A percentile compares a stretch with the other conserved stretches of the same genome.
phyloP scores from a whole-genome alignment of 2,113 vertebrate species.

The Eclectus roratus region DNA sequence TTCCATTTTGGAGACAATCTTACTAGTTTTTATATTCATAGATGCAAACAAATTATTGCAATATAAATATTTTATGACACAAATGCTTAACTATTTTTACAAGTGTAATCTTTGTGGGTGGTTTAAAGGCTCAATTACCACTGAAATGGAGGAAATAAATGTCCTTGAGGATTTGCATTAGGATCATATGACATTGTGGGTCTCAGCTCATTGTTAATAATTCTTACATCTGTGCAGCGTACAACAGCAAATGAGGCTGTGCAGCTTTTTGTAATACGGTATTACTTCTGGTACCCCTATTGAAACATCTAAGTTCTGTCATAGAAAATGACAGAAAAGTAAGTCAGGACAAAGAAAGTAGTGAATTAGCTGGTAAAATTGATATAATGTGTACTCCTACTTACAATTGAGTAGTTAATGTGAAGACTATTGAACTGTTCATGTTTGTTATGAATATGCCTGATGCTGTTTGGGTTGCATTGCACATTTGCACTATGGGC shows the following conservation, averaged over 20 bases:
- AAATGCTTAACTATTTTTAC: conserved; percentile 26
- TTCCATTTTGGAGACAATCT: not conserved
- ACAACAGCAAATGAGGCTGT: not conserved
- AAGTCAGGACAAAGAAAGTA: not conserved
- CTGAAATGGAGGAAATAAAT: conserved; percentile 25
- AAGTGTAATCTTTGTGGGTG: conserved; percentile 25
- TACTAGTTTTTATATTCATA: not conserved
- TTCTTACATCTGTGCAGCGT: not conserved
- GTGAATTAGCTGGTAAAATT: not conserved
- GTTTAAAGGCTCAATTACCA: conserved; percentile 29
- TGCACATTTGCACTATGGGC: rapidly evolving
- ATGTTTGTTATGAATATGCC: not conserved
- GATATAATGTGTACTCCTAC: not conserved
- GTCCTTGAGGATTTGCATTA: conserved; percentile 14
- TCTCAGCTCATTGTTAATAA: conserved; percentile 1
- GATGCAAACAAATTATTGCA: not conserved
- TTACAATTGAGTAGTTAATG: not conserved
- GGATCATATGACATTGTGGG: not conserved
- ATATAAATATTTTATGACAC: not conserved
- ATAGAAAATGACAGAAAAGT: not conserved
- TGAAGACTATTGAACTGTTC: not conserved
- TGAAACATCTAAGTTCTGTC: not conserved
- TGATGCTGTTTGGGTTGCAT: not conserved
- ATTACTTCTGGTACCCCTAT: not conserved
- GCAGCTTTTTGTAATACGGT: not conserved